Conservation (phyloP, 1,140 invertebrate species). For the Wasmannia auropunctata region DNA sequence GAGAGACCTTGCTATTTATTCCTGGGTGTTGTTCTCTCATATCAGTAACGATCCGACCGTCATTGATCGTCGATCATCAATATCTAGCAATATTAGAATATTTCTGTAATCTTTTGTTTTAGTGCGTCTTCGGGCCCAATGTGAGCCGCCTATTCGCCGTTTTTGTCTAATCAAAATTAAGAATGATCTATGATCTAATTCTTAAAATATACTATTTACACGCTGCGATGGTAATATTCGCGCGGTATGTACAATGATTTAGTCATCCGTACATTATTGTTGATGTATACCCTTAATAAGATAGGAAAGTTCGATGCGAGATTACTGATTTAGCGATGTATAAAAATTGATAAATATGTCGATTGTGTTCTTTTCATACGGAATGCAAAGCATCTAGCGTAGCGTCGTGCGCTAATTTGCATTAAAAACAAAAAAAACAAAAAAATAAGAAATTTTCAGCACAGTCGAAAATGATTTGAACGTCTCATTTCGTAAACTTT, state of each 20-base stretch:
- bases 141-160: neutral
- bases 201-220: constrained; percentile 12
- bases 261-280: constrained; percentile 66
- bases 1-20: constrained; percentile 23
- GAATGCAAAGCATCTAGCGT: neutral
- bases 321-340: neutral
- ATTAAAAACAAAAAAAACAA: neutral
- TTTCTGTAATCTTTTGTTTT: constrained; percentile 40
- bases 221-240: constrained; percentile 30
- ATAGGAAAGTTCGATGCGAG: constrained; percentile 28
- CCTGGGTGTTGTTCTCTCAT: constrained; percentile 57
- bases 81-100: constrained; percentile 67
- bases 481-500: neutral
- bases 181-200: constrained; percentile 47
- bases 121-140: neutral
- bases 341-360: neutral
- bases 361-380: constrained; percentile 21
- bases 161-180: constrained; percentile 67
- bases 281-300: constrained; percentile 51
- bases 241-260: constrained; percentile 64
- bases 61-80: constrained; percentile 53
- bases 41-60: constrained; percentile 52
- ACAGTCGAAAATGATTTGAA: neutral
- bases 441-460: neutral
- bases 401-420: neutral